Base-by-base conservation (phyloP, 2,113 vertebrate genomes). In the Aphyosemion australe region DNA sequence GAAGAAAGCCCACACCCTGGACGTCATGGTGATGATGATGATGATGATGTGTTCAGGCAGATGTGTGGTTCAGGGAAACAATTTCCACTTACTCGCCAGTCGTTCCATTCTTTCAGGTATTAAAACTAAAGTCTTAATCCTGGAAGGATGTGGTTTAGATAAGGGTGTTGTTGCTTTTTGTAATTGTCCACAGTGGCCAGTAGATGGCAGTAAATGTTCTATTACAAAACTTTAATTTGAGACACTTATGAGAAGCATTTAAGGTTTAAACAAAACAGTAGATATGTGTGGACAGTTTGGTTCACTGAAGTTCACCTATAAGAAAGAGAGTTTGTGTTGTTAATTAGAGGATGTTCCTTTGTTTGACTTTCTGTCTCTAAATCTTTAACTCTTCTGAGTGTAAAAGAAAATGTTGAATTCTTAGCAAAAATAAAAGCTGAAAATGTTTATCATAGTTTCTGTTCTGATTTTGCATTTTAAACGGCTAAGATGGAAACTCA, bases 121-220 rank as follows among this genome's bases (percentile, higher is more conserved):
- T 68, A 52, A 67, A 57, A 31, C 0, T 54, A 8, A 21, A 12
- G 12, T 54, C 18, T 1, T 62, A 2, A 49, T 0, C 50, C 42
- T 20, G 3, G 12, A 50, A 8, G 18, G 18, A 15, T 4, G 2
- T 5, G 18, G 13, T 1, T 45, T 21, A 5, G 2, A 45, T 26
- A 46, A 7, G 41, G 62, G 58, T 32, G 47, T 41, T 34, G 26
- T 57, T 78, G 18, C 1, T 43, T 1, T 8, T 41, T 80, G 58
- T 76, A 32, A 37, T 78, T 61, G 12, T 21, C 1, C 0, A 65
- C 9, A 71, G 14, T 59, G 72, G 26, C 83, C 91, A 89, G 31
- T 70, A 88, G 90, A 74, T 90, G 87, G 87, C 81, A 90, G 84
- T 84, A 88, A 67, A 82, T 73, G 13, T 64, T 75, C 3, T 72